Evolutionary conservation across 2,113 vertebrate species (phyloP).

Genomic region (Carollia perspicillata): DNA sequence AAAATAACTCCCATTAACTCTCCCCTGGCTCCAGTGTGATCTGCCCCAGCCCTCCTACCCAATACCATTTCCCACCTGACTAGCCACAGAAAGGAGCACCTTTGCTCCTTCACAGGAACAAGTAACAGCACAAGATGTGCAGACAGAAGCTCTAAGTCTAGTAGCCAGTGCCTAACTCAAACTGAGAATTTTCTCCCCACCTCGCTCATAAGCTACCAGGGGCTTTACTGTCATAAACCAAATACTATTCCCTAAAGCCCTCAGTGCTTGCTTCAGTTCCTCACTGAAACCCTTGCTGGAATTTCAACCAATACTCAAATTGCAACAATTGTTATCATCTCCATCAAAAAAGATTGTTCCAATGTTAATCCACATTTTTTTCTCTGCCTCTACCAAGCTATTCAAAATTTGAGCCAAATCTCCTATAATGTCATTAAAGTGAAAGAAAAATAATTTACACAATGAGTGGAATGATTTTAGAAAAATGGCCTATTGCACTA

Average conservation of each 20-base stretch:
- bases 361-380: constrained; percentile 33
- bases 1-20: not conserved
- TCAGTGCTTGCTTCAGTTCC: not conserved
- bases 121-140: not conserved
- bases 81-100: not conserved
- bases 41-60: not conserved
- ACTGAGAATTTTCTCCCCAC: not conserved
- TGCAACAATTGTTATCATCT: constrained; percentile 27
- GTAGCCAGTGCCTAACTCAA: not conserved
- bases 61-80: not conserved
- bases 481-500: constrained; percentile 43
- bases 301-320: not conserved
- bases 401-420: constrained; percentile 52
- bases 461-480: constrained; percentile 58
- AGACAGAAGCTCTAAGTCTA: not conserved
- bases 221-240: not conserved
- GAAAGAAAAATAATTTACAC: constrained; percentile 57
- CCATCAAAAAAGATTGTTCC: constrained; percentile 33
- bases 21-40: not conserved
- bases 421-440: constrained; percentile 50
- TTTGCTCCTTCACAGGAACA: not conserved
- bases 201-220: not conserved
- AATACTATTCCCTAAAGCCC: not conserved
- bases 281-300: not conserved
- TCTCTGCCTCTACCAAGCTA: constrained; percentile 4